A percentile compares a stretch with the other conserved stretches of the same genome.
Evolutionary conservation across 2,113 vertebrate genomes (phyloP).

Genomic region (Ptilonorhynchus violaceus): DNA sequence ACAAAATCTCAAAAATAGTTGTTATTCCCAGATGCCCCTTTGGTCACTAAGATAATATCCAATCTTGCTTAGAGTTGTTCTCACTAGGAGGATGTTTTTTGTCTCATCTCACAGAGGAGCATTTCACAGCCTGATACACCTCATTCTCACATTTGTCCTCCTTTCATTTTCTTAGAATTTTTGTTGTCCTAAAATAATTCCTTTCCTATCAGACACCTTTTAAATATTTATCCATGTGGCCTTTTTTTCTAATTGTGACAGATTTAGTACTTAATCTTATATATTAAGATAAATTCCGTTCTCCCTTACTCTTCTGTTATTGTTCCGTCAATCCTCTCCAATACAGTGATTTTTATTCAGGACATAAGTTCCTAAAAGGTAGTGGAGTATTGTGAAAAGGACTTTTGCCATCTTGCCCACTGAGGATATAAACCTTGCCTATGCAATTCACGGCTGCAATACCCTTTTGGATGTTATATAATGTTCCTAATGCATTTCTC

Average conservation of each 20-base stretch:
- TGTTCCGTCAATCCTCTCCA: background rate
- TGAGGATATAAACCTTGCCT: background rate
- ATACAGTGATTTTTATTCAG: background rate
- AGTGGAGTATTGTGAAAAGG: background rate
- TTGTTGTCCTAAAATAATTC: background rate
- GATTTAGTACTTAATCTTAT: background rate
- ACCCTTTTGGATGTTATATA: background rate
- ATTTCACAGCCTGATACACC: slow-evolving; percentile 10
- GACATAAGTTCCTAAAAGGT: background rate
- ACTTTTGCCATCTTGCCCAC: background rate
- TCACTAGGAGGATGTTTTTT: background rate
- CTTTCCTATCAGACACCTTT: background rate
- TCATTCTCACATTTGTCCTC: background rate
- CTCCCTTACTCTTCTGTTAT: background rate
- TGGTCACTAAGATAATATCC: background rate
- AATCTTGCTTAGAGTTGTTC: background rate
- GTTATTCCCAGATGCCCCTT: background rate
- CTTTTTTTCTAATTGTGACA: background rate
- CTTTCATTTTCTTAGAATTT: background rate
- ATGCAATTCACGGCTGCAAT: background rate
- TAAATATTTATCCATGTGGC: background rate
- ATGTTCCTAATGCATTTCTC: background rate
- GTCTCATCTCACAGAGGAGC: background rate
- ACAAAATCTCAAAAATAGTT: background rate
- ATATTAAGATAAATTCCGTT: background rate